Evolutionary conservation across 2,113 vertebrate genomes (phyloP).

Genomic region (Macrotus californicus): DNA sequence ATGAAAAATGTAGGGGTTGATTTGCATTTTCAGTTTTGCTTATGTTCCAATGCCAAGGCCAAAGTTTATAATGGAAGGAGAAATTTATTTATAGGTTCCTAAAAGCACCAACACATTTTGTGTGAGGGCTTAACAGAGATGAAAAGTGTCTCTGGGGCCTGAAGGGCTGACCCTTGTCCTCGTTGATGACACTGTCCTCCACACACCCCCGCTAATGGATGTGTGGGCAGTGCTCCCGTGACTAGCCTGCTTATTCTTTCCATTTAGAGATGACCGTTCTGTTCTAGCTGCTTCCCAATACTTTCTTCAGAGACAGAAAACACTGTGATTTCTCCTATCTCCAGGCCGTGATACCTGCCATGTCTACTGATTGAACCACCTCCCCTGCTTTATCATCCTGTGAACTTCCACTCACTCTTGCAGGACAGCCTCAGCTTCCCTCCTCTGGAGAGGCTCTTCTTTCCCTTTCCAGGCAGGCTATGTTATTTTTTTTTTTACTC

Average conservation of each 20-base stretch:
- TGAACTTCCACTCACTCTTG: neutral
- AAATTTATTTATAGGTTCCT: constrained; percentile 18
- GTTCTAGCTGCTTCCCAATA: neutral
- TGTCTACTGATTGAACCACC: neutral
- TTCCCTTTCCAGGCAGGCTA: neutral
- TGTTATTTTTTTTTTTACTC: neutral
- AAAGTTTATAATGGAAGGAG: neutral
- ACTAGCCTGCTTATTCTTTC: neutral
- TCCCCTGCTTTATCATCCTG: neutral
- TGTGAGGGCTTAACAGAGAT: neutral
- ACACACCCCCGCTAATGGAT: neutral
- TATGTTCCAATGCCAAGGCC: neutral
- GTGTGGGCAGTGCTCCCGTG: neutral
- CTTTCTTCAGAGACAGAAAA: neutral
- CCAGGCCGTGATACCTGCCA: neutral
- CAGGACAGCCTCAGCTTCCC: neutral
- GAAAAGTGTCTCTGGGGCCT: neutral
- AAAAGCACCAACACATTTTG: neutral
- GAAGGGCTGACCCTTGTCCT: neutral
- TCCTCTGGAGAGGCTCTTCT: neutral
- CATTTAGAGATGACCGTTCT: neutral
- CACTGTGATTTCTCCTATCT: neutral
- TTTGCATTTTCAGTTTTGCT: constrained; percentile 16
- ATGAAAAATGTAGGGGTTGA: neutral
- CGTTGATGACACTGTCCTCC: neutral